Conservation (phyloP, 2,113 vertebrate species). For the Leuciscus idus region DNA sequence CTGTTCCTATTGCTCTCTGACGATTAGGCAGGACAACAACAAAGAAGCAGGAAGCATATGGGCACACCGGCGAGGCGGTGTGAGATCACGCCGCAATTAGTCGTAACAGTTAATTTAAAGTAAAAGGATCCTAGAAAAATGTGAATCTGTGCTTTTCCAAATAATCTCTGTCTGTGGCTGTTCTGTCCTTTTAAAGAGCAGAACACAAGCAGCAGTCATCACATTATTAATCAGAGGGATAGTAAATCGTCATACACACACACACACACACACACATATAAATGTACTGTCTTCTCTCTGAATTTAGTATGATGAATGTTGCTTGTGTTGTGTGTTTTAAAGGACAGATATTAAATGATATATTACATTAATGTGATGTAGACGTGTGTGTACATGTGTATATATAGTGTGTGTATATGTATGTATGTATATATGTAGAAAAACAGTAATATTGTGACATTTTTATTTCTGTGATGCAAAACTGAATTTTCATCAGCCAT, state of each 20-base stretch:
- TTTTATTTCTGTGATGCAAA: too few relatives aligned
- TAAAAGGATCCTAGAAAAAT: slow-evolving; percentile 44
- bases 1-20: slow-evolving; percentile 39
- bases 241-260: background rate
- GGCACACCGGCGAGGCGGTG: slow-evolving; percentile 54
- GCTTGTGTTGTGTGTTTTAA: background rate
- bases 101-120: slow-evolving; percentile 61
- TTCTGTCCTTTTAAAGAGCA: slow-evolving; percentile 30
- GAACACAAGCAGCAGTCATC: background rate
- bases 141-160: background rate
- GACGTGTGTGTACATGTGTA: too few relatives aligned
- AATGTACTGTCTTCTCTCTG: background rate
- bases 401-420: background rate
- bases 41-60: slow-evolving; percentile 61
- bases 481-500: too few relatives aligned
- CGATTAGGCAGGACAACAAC: slow-evolving; percentile 62
- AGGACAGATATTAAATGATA: background rate
- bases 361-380: too few relatives aligned
- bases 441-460: too few relatives aligned
- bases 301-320: background rate
- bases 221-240: background rate
- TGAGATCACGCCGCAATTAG: slow-evolving; percentile 56
- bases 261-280: background rate
- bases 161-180: background rate
- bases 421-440: background rate